phyloP scores from a whole-genome alignment of 2,888 invertebrate genomes.

The Sclerodermus sp. region DNA sequence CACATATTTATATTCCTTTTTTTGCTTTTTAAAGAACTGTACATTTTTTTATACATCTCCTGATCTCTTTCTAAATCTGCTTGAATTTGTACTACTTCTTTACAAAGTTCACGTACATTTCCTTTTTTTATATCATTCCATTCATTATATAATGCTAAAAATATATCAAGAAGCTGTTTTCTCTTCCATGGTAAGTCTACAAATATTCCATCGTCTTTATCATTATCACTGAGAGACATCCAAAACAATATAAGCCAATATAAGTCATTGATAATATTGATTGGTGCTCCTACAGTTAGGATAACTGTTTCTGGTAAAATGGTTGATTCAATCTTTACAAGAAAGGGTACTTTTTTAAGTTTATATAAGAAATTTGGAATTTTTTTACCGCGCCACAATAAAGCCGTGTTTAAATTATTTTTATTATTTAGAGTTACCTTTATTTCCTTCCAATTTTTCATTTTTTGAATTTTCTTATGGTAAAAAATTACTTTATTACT shows the following conservation, averaged over 20 bases:
- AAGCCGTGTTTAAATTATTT: too few species aligned
- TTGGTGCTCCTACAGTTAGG: too few species aligned
- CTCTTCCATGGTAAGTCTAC: conserved; percentile 3
- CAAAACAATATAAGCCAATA: conserved; percentile 6
- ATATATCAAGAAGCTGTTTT: background rate
- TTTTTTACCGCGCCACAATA: background rate
- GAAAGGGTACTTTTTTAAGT: conserved; percentile 9
- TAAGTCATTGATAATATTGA: too few species aligned
- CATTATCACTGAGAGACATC: conserved; percentile 11
- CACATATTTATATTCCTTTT: too few species aligned
- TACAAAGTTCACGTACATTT: background rate
- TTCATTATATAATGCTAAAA: background rate
- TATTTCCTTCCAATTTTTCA: too few species aligned
- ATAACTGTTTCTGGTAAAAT: too few species aligned
- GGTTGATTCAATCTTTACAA: conserved; percentile 6
- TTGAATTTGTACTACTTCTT: too few species aligned
- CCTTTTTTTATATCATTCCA: background rate
- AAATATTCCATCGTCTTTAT: conserved; percentile 5
- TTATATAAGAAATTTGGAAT: conserved; percentile 10
- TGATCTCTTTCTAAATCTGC: background rate
- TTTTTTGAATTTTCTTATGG: too few species aligned
- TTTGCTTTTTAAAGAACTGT: too few species aligned
- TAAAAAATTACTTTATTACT: too few species aligned
- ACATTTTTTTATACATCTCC: background rate
- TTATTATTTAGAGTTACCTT: too few species aligned